Base-by-base conservation (phyloP, 2,113 vertebrate species). In the Myiozetetes cayanensis region DNA sequence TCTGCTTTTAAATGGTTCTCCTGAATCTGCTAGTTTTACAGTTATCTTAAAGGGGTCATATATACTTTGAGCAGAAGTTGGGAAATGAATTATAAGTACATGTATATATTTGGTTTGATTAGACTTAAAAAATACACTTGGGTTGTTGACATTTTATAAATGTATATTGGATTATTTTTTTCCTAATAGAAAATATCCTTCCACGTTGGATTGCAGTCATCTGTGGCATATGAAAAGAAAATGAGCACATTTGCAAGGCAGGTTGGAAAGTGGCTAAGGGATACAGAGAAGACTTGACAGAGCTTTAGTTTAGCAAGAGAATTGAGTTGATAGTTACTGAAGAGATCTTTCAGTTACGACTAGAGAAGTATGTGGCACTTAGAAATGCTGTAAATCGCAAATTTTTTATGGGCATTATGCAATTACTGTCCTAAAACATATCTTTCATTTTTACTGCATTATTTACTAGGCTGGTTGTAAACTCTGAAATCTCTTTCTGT, bases 401-500 rank as follows among this genome's bases (percentile, higher is more conserved):
- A 16, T 89, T 61, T 93, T 91, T 90, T 46, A 79, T 53, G 58
- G 44, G 25, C 17, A 61, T 87, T 82, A 90, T 76, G 75, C 53
- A 88, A 95, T 83, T 90, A 65, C 81, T 90, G 68, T 73, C 74
- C 74, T 76, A 94, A 90, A 91, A 25, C 18, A 70, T 27, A 49
- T 70, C 55, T 83, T 79, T 80, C 72, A 53, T 31, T 90, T 93
- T 76, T 46, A 61, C 43, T 79, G 79, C 49, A 61, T 82, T 96
- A 94, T 93, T 96, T 95, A 91, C 53, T n/a, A 76, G 44, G n/a
- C 37, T 63, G 19, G 44, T 62, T 87, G 82, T 73, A 82, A 96
- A 93, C n/a, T 53, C 35, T 41, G 21, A 71, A 87, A 82, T 70
- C 7, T 50, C 56, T 41, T 87, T 67, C 61, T 2, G 1, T 22